Evolutionary conservation across 2,113 vertebrate genomes (phyloP), one percentile per base, ranked within the genome.

Genomic region (Lates calcarifer): DNA sequence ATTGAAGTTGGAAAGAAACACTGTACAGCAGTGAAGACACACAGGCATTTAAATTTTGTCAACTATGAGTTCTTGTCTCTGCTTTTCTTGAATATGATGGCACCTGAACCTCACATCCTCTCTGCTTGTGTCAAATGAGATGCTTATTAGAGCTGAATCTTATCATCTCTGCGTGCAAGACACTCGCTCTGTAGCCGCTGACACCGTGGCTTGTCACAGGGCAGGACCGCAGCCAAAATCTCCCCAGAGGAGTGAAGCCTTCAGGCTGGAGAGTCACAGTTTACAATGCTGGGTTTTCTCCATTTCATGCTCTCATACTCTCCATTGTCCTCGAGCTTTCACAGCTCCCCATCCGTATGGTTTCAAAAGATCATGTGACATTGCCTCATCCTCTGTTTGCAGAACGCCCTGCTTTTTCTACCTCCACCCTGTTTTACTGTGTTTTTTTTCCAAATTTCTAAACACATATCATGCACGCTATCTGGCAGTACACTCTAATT

Each of bases 281-380:
- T 87, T 79, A 80, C 74, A 87, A 87, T 73, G 79, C 80, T 85
- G 88, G 85, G 83, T 80, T 85, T 76, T 89, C 89, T 90, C 86
- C 89, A 89, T 87, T 86, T 83, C 79, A 90, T 91, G 84, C 87
- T 88, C 87, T 90, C 89, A 81, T 81, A 86, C 82, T 84, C 90
- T 88, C 69, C 84, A 84, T 87, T 90, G 89, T 89, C 85, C 89
- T 70, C 43, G 5, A 80, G 83, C 81, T 71, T 86, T 77, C 80
- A 85, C 80, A 78, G 80, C 84, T 82, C 79, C 80, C 74, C 71
- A 57, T 88, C 81, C 65, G 31, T 10, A 53, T 17, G 47, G 47
- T 73, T 89, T 87, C 76, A 79, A 69, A 58, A 74, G 58, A 82
- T 87, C 89, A 85, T 79, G 84, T 89, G 83, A 87, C 83, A 87